Conservation (phyloP, 2,113 vertebrate species). For the Sisor rabdophorus region DNA sequence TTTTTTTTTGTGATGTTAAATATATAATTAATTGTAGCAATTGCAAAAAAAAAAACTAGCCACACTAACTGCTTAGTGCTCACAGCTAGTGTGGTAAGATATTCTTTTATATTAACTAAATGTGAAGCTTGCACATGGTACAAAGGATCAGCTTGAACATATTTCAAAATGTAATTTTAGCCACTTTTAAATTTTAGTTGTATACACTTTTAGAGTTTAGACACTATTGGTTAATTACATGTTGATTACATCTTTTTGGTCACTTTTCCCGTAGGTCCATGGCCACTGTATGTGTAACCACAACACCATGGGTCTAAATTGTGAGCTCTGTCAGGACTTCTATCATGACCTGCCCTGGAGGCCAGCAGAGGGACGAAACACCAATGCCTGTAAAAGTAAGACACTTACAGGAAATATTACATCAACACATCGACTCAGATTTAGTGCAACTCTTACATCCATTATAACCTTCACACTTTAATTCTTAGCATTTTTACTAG, state of each 20-base stretch:
- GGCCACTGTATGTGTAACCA: slow-evolving; percentile 97
- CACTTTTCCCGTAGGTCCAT: slow-evolving; percentile 77
- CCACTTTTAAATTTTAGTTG: neutral
- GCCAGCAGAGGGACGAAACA: slow-evolving; percentile 91
- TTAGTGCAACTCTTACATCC: too few species aligned
- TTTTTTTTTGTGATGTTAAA: neutral
- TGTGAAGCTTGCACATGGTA: neutral
- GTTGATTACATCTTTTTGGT: slow-evolving; percentile 12
- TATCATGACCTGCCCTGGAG: slow-evolving; percentile 93
- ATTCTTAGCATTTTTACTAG: too few species aligned
- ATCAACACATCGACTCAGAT: neutral
- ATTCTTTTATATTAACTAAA: neutral
- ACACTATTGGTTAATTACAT: neutral
- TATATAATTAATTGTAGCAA: neutral
- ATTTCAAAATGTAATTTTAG: neutral
- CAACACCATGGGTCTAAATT: slow-evolving; percentile 94
- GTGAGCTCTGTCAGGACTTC: slow-evolving; percentile 90
- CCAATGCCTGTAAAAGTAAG: slow-evolving; percentile 92
- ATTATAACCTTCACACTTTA: too few species aligned
- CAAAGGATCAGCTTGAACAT: neutral
- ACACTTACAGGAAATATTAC: neutral
- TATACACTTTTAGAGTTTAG: neutral
- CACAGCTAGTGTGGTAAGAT: neutral
- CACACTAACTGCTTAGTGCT: too few species aligned
- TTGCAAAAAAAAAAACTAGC: neutral